Evolutionary conservation across 2,113 vertebrate genomes (phyloP), one percentile per base, ranked within the genome.

Genomic region (Craseonycteris thonglongyai): DNA sequence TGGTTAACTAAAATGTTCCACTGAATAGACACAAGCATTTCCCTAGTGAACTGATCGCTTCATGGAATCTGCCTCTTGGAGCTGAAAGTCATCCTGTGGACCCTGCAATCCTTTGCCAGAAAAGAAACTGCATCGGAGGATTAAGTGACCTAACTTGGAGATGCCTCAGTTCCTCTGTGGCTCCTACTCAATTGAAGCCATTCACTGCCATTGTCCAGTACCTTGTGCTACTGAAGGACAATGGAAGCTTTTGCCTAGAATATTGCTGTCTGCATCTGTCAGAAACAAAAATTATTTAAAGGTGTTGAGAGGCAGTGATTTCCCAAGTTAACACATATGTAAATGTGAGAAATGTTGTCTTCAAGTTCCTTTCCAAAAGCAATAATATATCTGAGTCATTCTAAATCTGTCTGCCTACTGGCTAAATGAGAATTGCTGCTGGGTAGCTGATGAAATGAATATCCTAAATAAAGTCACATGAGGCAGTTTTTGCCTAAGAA

Each of bases 341-440:
- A 94, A 87, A 89, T 92, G 13, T 30, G 42, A 78, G 30, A 69
- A 47, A 88, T 88, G 58, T 26, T 94, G 30, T 89, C 88, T 91
- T 94, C 13, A 95, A 69, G 59, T 89, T n/a, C 81, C 69, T 63
- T 89, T 95, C 45, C 40, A 65, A 95, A 93, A 96, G 74, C 47
- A 95, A 30, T 89, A 80, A 59, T 24, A 6, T 14, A 19, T 87
- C 30, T 80, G 82, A 96, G 63, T 86, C 78, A 75, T 68, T 58
- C 51, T 86, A 68, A 61, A 21, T 75, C 22, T 74, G 10, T 61
- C 58, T 89, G 69, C 54, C 86, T 88, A 59, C 45, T 56, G 63
- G 82, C 6, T 5, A 28, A 58, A 49, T 58, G 28, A 78, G 28
- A 35, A 22, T 68, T 33, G 26, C 68, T 45, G 45, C 63, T 21